phyloP scores from a whole-genome alignment of 2,888 invertebrate species.

The Lottia scabra region DNA sequence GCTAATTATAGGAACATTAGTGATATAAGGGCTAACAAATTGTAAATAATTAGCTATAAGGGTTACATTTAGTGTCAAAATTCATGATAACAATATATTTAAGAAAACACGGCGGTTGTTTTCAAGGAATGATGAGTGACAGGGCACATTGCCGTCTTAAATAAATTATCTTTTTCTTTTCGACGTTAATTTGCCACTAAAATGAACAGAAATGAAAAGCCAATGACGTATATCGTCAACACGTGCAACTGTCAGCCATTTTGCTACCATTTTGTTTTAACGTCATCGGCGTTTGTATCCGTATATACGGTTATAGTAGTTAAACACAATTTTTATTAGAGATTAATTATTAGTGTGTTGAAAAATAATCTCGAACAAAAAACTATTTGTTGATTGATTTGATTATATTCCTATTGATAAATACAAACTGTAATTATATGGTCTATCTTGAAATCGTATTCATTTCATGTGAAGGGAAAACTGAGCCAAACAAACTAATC shows the following conservation, averaged over 20 bases:
- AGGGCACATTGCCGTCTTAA: not conserved
- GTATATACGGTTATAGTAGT: too few species aligned
- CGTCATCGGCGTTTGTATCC: too few species aligned
- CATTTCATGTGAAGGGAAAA: too few species aligned
- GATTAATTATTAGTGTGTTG: constrained; percentile 1
- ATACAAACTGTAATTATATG: too few species aligned
- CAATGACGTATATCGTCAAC: not conserved
- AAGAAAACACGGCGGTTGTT: not conserved
- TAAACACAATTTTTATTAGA: not conserved
- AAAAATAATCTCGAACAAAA: not conserved
- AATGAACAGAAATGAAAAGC: constrained; percentile 5
- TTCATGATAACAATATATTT: not conserved
- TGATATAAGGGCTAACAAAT: constrained; percentile 6
- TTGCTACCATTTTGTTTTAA: too few species aligned
- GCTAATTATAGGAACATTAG: not conserved
- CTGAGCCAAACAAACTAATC: too few species aligned
- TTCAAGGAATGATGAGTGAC: not conserved
- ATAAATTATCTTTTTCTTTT: constrained; percentile 3
- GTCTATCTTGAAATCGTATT: too few species aligned
- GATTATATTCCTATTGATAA: not conserved
- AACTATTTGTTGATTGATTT: not conserved
- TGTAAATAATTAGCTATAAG: not conserved
- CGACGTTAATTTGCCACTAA: constrained; percentile 4
- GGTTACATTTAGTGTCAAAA: not conserved
- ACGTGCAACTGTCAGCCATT: not conserved